phyloP scores from a whole-genome alignment of 1,140 invertebrate genomes.

The Ruditapes philippinarum region DNA sequence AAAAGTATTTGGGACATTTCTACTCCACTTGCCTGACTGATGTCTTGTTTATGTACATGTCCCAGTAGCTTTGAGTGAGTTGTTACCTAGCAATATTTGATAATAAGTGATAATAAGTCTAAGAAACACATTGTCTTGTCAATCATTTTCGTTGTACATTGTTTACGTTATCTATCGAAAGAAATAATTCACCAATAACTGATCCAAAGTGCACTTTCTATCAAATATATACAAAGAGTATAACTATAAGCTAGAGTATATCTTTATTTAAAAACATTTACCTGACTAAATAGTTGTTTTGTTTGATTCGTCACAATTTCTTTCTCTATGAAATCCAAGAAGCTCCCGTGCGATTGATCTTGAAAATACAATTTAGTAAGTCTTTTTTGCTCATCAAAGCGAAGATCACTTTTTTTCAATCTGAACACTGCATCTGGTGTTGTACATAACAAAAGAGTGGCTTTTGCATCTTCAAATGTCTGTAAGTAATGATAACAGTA shows the following conservation, averaged over 20 bases:
- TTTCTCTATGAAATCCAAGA: slow-evolving; percentile 74
- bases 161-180: no score
- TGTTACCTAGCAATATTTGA: slow-evolving; percentile 76
- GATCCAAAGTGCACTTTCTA: no score
- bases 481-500: background rate
- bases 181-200: no score
- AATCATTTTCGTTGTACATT: no score
- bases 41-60: slow-evolving; percentile 10
- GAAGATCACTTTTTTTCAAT: slow-evolving; percentile 56
- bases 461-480: slow-evolving; percentile 67
- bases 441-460: slow-evolving; percentile 76
- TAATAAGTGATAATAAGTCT: no score
- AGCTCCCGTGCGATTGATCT: slow-evolving; percentile 79
- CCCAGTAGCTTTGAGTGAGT: slow-evolving; percentile 75
- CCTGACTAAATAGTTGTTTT: slow-evolving; percentile 61
- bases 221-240: no score
- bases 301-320: slow-evolving; percentile 47
- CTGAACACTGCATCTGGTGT: slow-evolving; percentile 76
- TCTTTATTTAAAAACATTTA: slow-evolving; percentile 23
- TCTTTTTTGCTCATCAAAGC: background rate
- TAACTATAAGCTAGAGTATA: no score
- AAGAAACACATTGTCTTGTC: no score
- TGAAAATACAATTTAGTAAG: slow-evolving; percentile 73
- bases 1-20: background rate
- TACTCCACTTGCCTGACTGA: background rate